Evolutionary conservation across 92 coral and sea anemone genomes (phyloP), one percentile per base, ranked within the genome.

Genomic region (Anthopleura xanthogrammica): DNA sequence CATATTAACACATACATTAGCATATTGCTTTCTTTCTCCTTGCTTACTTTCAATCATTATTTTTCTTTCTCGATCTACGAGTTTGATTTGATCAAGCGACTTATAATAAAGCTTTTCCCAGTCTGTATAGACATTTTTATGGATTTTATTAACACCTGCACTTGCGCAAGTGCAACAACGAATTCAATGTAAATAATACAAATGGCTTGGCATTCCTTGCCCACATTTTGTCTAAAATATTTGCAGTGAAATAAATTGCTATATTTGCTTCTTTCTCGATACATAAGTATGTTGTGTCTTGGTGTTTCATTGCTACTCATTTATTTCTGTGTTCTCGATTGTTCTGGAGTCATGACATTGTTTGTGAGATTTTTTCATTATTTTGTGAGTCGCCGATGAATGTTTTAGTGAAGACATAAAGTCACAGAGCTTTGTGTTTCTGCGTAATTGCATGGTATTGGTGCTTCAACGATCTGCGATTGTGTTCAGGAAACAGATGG

Each of bases 231-330:
- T 77, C 84, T 78, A 78, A 77, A 79, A 85, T 73, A 78, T 79
- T 85, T 85, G 88, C 88, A 85, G 83, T 85, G 79, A 79, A 85
- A 85, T 77, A 77, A 85, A 85, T 46, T 85, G 88, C 88, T 85
- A 77, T 78, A 75, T 79, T 77, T 84, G 82, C 87, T 84, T 76
- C 22, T 85, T 82, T 70, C 68, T 78, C 83, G 74, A 68, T 70
- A 71, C 60, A 80, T 80, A 64, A 7, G 43, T 7, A 16, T 64
- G 6, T 50, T 9, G 50, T 29, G 83, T 60, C 24, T 39, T 64
- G 75, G 10, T 65, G 8, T 23, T 24, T 68, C 4, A 36, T 68
- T 20, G 42, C 17, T 68, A 5, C 7, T 8, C 43, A 23, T 62
- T n/a, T 19, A 62, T 62, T 62, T 46, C 50, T 46, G 50, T 46